Conservation (phyloP, 2,888 invertebrate species). For the Netelia inedita region DNA sequence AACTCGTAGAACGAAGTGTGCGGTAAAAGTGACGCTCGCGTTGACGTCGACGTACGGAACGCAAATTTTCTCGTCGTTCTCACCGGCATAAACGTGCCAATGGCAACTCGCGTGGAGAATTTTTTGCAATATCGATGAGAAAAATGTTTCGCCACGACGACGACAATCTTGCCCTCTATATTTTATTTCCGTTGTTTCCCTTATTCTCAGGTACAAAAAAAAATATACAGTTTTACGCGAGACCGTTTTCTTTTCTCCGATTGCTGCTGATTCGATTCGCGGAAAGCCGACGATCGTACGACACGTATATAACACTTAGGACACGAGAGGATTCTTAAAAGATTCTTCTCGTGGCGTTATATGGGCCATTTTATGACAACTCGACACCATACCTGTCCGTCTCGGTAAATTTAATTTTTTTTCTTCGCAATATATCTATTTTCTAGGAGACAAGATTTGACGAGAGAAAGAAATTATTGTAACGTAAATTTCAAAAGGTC, state of each 20-base stretch:
- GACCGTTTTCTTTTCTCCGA: slow-evolving; percentile 14
- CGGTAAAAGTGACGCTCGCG: too few relatives aligned
- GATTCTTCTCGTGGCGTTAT: too few relatives aligned
- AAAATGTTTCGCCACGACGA: neutral
- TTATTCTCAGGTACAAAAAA: neutral
- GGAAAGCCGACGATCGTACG: slow-evolving; percentile 5
- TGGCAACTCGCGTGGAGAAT: neutral
- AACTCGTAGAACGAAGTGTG: too few relatives aligned
- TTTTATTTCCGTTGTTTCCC: neutral
- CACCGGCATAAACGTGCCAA: neutral
- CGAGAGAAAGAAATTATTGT: too few relatives aligned
- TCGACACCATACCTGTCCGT: too few relatives aligned
- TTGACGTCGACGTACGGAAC: neutral
- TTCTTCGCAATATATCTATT: neutral
- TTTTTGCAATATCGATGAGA: slow-evolving; percentile 38
- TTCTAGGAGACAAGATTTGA: neutral
- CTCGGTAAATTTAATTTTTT: neutral
- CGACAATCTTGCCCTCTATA: slow-evolving; percentile 7
- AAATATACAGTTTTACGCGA: slow-evolving; percentile 25
- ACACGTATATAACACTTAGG: neutral
- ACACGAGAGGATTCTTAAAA: too few relatives aligned
- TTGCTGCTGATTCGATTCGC: slow-evolving; percentile 20
- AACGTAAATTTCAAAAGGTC: too few relatives aligned
- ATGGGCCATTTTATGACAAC: too few relatives aligned
- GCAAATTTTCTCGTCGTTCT: slow-evolving; percentile 14